Evolutionary conservation across 2,888 invertebrate species (phyloP).

Genomic region (Schizotus pectinicornis): DNA sequence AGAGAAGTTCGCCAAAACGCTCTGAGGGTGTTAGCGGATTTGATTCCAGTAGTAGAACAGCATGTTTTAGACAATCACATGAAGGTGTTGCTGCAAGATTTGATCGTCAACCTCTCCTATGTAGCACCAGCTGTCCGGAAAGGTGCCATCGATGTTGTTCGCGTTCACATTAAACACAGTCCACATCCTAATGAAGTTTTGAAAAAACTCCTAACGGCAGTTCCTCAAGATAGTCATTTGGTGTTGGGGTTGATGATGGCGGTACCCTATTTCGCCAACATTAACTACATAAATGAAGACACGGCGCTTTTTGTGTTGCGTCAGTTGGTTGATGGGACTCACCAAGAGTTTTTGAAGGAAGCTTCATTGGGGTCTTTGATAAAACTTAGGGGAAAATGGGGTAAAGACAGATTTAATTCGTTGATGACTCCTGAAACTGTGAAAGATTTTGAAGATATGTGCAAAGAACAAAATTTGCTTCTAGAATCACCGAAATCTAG

Average conservation of each 20-base stretch:
- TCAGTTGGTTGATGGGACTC: conserved; percentile 18
- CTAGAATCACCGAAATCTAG: conserved; percentile 15
- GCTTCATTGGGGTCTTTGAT: conserved; percentile 71
- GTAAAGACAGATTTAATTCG: conserved; percentile 68
- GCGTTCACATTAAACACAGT: conserved; percentile 74
- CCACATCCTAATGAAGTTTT: conserved; percentile 72
- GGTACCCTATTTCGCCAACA: conserved; percentile 54
- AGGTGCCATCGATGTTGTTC: conserved; percentile 77
- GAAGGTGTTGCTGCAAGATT: conserved; percentile 67
- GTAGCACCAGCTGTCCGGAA: conserved; percentile 81
- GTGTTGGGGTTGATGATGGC: conserved; percentile 56
- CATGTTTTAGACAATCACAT: conserved; percentile 73
- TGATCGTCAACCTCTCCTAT: conserved; percentile 81
- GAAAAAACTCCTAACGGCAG: conserved; percentile 68
- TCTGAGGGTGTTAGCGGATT: conserved; percentile 77
- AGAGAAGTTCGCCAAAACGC: conserved; percentile 87
- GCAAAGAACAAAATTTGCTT: conserved; percentile 64
- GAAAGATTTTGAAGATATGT: conserved; percentile 66
- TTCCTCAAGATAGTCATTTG: conserved; percentile 63
- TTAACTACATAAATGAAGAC: conserved; percentile 42
- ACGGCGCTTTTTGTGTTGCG: conserved; percentile 23
- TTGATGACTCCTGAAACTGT: conserved; percentile 50
- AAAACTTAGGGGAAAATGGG: conserved; percentile 73
- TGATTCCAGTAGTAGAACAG: conserved; percentile 73
- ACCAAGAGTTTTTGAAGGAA: conserved; percentile 61